Conservation (phyloP, 2,888 invertebrate species). For the Leptopterna dolabrata region DNA sequence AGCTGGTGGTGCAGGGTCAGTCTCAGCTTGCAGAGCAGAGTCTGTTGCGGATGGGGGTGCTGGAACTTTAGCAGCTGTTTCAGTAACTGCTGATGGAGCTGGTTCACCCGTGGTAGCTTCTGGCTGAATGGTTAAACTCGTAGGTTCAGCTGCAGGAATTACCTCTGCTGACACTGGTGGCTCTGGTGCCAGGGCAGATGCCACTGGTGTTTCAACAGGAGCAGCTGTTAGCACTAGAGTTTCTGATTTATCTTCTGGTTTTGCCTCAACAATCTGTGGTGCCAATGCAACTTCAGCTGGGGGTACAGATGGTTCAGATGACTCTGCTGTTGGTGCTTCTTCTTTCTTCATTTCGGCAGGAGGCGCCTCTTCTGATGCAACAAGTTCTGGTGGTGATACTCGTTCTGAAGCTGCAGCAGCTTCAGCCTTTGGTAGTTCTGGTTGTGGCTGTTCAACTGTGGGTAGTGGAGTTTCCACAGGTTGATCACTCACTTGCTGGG, state of each 20-base stretch:
- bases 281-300: not conserved
- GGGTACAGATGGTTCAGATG: not conserved
- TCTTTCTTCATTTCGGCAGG: slow-evolving; percentile 63
- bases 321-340: not conserved
- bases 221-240: not conserved
- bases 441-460: not conserved
- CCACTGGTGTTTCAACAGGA: slow-evolving; percentile 15
- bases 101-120: slow-evolving; percentile 40
- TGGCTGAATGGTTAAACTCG: not conserved
- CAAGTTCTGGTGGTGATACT: slow-evolving; percentile 58
- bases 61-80: slow-evolving; percentile 57
- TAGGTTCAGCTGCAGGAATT: not conserved
- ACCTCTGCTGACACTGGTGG: not conserved
- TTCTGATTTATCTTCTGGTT: not conserved
- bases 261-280: not conserved
- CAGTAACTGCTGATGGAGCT: slow-evolving; percentile 59
- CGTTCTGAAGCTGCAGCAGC: slow-evolving; percentile 39
- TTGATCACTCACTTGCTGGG: not conserved
- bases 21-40: not conserved
- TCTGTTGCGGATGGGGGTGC: slow-evolving; percentile 60
- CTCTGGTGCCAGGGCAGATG: not conserved
- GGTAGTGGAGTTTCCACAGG: slow-evolving; percentile 32
- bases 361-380: slow-evolving; percentile 64
- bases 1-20: slow-evolving; percentile 33
- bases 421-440: slow-evolving; percentile 14